phyloP scores from a whole-genome alignment of 2,888 invertebrate species.

The Schizotus pectinicornis region DNA sequence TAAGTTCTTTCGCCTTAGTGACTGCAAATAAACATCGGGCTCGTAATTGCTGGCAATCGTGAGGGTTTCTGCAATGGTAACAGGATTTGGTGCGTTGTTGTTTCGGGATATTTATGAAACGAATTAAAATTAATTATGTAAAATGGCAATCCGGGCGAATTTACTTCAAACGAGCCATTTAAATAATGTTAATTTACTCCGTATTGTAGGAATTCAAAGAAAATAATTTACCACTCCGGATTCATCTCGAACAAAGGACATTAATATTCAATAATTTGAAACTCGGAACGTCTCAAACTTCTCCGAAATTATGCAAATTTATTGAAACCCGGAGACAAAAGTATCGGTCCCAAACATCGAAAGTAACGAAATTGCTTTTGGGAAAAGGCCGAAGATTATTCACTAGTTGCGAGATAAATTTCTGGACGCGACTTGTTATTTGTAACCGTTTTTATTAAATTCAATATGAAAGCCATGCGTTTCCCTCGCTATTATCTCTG shows the following conservation, averaged over 20 bases:
- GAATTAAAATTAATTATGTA: constrained; percentile 14
- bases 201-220: constrained; percentile 3
- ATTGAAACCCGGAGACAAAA: constrained; percentile 15
- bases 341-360: constrained; percentile 3
- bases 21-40: too few species aligned
- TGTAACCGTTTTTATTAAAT: constrained; percentile 51
- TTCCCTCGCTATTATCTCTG: constrained; percentile 47
- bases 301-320: constrained; percentile 18
- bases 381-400: neutral
- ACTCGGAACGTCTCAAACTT: neutral
- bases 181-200: constrained; percentile 17
- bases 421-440: constrained; percentile 28
- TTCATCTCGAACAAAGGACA: constrained; percentile 14
- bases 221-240: constrained; percentile 12
- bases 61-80: too few species aligned
- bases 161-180: constrained; percentile 18
- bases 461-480: constrained; percentile 52
- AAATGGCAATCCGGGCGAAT: constrained; percentile 10
- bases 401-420: constrained; percentile 13
- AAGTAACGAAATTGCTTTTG: constrained; percentile 5
- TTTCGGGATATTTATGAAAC: constrained; percentile 3
- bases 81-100: neutral
- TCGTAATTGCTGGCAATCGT: too few species aligned
- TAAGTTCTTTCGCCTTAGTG: too few species aligned
- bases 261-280: constrained; percentile 18